These are phyloP conservation scores for Parnassius smintheus DNA, from an alignment of 2,888 invertebrate species.

Conservation along the genomic window DNA sequence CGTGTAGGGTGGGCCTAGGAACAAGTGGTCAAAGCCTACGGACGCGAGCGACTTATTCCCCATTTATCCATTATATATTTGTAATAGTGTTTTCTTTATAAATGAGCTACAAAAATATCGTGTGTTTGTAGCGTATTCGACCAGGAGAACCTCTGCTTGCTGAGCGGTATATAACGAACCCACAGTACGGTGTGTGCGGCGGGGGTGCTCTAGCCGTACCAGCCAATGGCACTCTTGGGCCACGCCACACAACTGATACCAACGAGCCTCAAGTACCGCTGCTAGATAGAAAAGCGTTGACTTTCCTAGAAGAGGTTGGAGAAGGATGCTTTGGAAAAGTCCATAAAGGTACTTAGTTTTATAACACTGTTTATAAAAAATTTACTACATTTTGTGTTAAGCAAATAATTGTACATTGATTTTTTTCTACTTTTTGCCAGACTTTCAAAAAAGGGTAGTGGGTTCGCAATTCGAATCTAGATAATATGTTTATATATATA, in stretches of 20 bases:
- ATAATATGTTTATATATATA: no score
- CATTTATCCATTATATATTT: no score
- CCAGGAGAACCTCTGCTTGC: conserved; percentile 84
- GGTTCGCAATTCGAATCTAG: no score
- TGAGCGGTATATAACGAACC: conserved; percentile 88
- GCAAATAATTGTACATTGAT: no score
- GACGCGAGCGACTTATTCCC: no score
- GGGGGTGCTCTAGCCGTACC: conserved; percentile 39
- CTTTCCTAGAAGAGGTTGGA: conserved; percentile 88
- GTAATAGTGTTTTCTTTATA: conserved; percentile 19
- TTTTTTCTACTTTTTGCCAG: no score
- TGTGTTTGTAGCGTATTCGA: conserved; percentile 72
- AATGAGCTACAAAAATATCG: conserved; percentile 19
- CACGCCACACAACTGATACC: conserved; percentile 48
- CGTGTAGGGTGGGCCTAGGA: no score
- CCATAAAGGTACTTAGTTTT: conserved; percentile 85
- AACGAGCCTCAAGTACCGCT: conserved; percentile 78
- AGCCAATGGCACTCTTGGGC: conserved; percentile 39
- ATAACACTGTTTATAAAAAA: no score
- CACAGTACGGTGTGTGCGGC: conserved; percentile 84
- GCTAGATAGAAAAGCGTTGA: conserved; percentile 83
- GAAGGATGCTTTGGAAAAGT: conserved; percentile 95
- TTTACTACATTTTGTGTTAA: no score
- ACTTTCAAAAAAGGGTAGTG: no score
- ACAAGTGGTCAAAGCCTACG: no score